Evolutionary conservation across 2,113 vertebrate species (phyloP).

Genomic region (Fukomys damarensis): DNA sequence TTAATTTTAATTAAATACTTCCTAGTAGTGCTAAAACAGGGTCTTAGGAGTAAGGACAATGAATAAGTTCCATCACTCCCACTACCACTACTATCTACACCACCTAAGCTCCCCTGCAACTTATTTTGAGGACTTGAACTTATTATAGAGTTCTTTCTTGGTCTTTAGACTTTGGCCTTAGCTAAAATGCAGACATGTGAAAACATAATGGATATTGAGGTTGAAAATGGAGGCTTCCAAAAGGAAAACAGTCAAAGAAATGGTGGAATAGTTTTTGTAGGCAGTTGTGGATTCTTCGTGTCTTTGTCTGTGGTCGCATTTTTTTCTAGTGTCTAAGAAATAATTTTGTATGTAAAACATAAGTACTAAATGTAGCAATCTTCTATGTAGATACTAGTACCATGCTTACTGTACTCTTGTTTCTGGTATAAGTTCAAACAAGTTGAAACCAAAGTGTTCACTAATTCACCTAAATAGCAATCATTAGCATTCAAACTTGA

Average conservation of each 20-base stretch:
- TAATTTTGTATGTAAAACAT: constrained; percentile 23
- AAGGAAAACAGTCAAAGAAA: constrained; percentile 6
- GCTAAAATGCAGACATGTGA: background rate
- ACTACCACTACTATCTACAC: background rate
- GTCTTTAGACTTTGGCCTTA: background rate
- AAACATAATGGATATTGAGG: constrained; percentile 2
- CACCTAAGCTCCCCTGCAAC: background rate
- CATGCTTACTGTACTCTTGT: constrained; percentile 46
- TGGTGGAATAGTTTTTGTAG: background rate
- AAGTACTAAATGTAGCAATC: background rate
- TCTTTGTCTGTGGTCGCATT: constrained; percentile 23
- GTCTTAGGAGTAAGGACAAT: constrained; percentile 28
- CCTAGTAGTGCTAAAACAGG: constrained; percentile 22
- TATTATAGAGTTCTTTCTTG: constrained; percentile 35
- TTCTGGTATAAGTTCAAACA: constrained; percentile 51
- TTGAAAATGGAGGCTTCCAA: background rate
- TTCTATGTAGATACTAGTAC: background rate
- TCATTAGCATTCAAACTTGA: constrained; percentile 19
- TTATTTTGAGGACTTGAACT: constrained; percentile 42
- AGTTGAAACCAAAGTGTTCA: background rate
- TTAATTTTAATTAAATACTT: constrained; percentile 46
- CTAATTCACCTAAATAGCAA: constrained; percentile 40
- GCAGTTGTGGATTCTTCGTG: constrained; percentile 14
- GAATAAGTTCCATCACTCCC: background rate
- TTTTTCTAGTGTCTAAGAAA: constrained; percentile 42